Percentiles rank a stretch among this genome's conserved stretches.
Evolutionary conservation across 2,797 vertebrate species (phyloP).

Genomic region (Pangasius mekongensis): DNA sequence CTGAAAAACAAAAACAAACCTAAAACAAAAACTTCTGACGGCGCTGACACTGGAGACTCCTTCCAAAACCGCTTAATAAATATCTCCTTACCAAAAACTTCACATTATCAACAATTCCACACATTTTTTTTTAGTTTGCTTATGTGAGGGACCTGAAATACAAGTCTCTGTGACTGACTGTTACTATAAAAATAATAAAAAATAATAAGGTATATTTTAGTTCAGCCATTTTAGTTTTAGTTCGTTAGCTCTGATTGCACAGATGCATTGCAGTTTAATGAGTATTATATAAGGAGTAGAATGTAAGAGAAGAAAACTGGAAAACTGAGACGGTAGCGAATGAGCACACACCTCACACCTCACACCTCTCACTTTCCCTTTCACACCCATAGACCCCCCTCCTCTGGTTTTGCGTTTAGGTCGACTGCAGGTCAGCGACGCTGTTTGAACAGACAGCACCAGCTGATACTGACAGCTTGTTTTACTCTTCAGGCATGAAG

Average conservation of each 20-base stretch:
- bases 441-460: constrained; percentile 36
- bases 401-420: constrained; percentile 18
- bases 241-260: background rate
- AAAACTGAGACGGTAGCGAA: background rate
- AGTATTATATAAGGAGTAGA: background rate
- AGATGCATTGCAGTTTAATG: background rate
- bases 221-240: background rate
- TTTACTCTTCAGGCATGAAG: constrained; percentile 38
- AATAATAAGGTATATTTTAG: background rate
- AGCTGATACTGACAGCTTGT: constrained; percentile 41
- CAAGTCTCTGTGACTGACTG: background rate
- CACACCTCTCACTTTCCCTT: background rate
- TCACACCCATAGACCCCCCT: background rate
- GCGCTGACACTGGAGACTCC: background rate
- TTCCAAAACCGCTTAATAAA: background rate
- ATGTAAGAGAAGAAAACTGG: background rate
- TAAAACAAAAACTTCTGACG: background rate
- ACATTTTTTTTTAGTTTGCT: too few species aligned
- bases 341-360: background rate
- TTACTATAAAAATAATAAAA: background rate
- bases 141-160: too few species aligned
- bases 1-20: background rate
- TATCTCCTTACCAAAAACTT: background rate
- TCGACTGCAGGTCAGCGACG: constrained; percentile 9
- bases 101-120: too few species aligned